Evolutionary conservation across 2,113 vertebrate genomes (phyloP), one percentile per base, ranked within the genome.

Genomic region (Lethenteron camtschaticum): DNA sequence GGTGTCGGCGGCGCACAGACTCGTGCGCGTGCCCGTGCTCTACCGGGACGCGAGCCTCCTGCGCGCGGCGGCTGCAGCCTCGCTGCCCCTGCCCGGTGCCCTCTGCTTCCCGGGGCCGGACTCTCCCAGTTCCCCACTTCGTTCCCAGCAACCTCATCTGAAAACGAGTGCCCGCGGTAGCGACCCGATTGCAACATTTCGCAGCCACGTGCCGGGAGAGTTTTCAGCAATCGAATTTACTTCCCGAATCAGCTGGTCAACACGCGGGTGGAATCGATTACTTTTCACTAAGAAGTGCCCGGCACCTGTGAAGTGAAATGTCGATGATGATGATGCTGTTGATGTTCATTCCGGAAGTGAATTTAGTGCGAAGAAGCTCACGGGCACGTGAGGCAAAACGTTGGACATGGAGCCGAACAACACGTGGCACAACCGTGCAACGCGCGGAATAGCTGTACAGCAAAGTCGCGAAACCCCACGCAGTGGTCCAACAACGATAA

Each of bases 21-120:
- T 94, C 68, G 86, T 95, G 69, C 79, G 89, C 41, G 89, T 92
- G 14, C 91, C 90, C 2, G 85, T 95, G 70, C 77, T 96, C 55
- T 95, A 95, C 72, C 89, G 89, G 13, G 88, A 94, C 24, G 63
- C 63, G n/a, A 66, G 63, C 10, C 10, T 66, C n/a, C 63, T 66
- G 9, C 63, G 63, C 24, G 63, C 63, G 24, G 63, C 63, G 2
- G 63, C 63, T 9, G 63, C 63, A 2, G 63, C 63, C n/a, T 9
- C 63, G 63, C 24, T 66, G 24, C 63, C 63, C 24, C 63, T 66
- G n/a, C 24, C 63, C 9, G 63, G n/a, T 16, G n/a, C 63, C n/a
- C 63, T 66, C n/a, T 66, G 63, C 10, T 66, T 66, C 63, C 63
- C 63, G 9, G 63, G n/a, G n/a, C 63, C 9, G 63, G 63, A n/a